Evolutionary conservation across 2,888 invertebrate genomes (phyloP).

Genomic region (Hypomecis atomaria): DNA sequence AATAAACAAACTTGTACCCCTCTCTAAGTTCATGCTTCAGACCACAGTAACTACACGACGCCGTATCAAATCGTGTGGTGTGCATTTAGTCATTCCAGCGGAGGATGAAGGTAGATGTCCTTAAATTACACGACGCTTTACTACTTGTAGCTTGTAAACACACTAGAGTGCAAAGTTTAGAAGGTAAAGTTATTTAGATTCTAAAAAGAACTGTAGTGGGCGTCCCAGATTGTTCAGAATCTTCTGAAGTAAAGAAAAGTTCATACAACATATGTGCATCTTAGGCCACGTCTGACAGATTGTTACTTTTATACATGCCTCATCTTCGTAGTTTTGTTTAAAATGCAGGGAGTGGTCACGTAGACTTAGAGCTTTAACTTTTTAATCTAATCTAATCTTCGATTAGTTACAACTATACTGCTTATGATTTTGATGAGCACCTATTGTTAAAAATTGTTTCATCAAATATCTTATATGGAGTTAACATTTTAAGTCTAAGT

Average conservation of each 20-base stretch:
- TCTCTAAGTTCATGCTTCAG: conserved; percentile 1
- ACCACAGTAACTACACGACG: conserved; percentile 11
- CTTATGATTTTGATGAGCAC: too few species aligned
- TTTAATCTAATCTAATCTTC: too few species aligned
- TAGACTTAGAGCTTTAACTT: too few species aligned
- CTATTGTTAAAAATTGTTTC: too few species aligned
- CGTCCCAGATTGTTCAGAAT: background rate
- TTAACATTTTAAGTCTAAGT: too few species aligned
- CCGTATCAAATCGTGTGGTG: conserved; percentile 29
- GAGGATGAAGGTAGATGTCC: conserved; percentile 23
- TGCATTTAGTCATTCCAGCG: conserved; percentile 25
- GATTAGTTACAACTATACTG: too few species aligned
- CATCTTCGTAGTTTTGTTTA: too few species aligned
- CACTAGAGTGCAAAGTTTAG: background rate
- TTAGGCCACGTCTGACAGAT: background rate
- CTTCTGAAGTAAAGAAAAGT: background rate
- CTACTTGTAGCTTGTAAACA: conserved; percentile 1
- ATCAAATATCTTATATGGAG: too few species aligned
- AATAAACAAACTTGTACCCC: background rate
- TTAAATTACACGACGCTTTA: conserved; percentile 16
- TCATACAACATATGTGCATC: background rate
- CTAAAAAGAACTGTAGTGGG: background rate
- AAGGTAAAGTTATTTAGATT: background rate
- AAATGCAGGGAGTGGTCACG: too few species aligned
- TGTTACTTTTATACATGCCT: too few species aligned